phyloP scores from a whole-genome alignment of 2,113 vertebrate species.

The Macrotis lagotis region DNA sequence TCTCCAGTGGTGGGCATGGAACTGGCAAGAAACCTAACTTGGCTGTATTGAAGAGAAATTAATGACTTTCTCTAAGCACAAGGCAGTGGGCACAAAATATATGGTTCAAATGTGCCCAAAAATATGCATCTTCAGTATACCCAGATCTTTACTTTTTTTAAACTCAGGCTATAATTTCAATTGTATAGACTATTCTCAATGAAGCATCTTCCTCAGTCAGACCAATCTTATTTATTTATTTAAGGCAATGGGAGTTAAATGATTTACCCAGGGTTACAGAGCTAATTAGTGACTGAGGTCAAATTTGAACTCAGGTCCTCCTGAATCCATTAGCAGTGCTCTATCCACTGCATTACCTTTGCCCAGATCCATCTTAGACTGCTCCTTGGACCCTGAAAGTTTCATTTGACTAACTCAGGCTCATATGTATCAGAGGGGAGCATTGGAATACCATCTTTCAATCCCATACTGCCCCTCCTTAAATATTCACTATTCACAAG shows the following conservation, averaged over 20 bases:
- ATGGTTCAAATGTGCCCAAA: not conserved
- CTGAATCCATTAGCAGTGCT: no score
- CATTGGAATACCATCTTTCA: not conserved
- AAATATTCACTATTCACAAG: not conserved
- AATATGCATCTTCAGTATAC: not conserved
- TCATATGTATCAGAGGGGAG: not conserved
- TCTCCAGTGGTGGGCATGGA: slow-evolving; percentile 43
- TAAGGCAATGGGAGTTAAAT: no score
- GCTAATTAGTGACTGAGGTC: no score
- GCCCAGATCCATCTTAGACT: not conserved
- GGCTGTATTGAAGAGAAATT: not conserved
- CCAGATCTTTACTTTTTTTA: not conserved
- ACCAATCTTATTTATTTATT: not conserved
- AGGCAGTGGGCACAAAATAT: not conserved
- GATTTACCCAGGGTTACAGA: no score
- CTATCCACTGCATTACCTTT: no score
- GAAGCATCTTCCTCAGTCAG: not conserved
- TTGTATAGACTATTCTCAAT: not conserved
- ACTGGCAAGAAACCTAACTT: slow-evolving; percentile 9
- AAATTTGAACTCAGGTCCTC: no score
- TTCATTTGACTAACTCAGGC: not conserved
- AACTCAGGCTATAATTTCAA: not conserved
- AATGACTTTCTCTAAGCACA: not conserved
- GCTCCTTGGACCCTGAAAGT: not conserved
- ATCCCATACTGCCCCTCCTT: not conserved